These are phyloP conservation scores for Cephus pygmeus DNA, from an alignment of 2,888 invertebrate genomes.

Conservation along the genomic window DNA sequence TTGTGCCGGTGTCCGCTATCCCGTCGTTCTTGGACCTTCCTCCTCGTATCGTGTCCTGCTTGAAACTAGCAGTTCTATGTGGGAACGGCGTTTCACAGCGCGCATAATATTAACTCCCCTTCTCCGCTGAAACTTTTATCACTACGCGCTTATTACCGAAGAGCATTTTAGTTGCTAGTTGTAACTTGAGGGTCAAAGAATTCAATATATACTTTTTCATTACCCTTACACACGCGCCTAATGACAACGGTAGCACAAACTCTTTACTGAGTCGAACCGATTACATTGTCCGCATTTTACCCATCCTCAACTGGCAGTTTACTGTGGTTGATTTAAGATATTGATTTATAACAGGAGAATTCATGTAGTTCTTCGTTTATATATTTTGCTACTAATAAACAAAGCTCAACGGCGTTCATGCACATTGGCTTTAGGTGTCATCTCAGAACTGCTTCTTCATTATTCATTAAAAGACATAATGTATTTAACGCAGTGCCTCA, in stretches of 20 bases:
- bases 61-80: not conserved
- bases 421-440: not conserved
- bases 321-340: too few species aligned
- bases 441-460: not conserved
- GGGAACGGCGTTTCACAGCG: not conserved
- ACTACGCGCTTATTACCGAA: slow-evolving; percentile 2
- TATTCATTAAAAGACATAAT: not conserved
- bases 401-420: not conserved
- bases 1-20: not conserved
- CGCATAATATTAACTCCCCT: slow-evolving; percentile 7
- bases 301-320: too few species aligned
- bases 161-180: not conserved
- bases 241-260: not conserved
- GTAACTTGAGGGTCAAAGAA: slow-evolving; percentile 24
- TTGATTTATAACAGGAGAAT: too few species aligned
- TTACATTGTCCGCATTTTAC: too few species aligned
- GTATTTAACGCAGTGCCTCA: not conserved
- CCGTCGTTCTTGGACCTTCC: not conserved
- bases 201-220: slow-evolving; percentile 8
- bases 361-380: not conserved
- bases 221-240: not conserved
- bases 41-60: not conserved
- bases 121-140: not conserved
- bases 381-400: not conserved
- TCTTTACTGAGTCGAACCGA: not conserved